Evolutionary conservation across 2,888 invertebrate species (phyloP).

Genomic region (Spisula solida): DNA sequence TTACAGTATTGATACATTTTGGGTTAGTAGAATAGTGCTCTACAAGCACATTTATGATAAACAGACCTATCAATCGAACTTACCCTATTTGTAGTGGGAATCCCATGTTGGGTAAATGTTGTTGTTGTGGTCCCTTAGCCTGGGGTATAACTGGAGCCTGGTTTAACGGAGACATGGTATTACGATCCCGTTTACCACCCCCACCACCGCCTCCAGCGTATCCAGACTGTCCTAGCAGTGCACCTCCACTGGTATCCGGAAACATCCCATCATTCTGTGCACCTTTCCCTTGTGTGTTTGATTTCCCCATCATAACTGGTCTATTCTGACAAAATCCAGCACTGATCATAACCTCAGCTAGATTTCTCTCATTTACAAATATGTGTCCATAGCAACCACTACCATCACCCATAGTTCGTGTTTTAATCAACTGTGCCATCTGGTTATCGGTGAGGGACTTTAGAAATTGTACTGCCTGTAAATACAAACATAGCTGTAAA

Average conservation of each 20-base stretch:
- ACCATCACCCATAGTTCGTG: slow-evolving; percentile 75
- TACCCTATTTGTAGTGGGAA: slow-evolving; percentile 43
- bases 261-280: slow-evolving; percentile 29
- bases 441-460: slow-evolving; percentile 76
- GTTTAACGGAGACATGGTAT: slow-evolving; percentile 24
- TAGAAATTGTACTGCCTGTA: slow-evolving; percentile 77
- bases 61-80: not conserved
- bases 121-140: not conserved
- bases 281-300: slow-evolving; percentile 14
- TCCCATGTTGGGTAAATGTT: slow-evolving; percentile 45
- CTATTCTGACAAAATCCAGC: slow-evolving; percentile 77
- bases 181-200: slow-evolving; percentile 13
- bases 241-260: slow-evolving; percentile 24
- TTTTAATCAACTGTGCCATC: slow-evolving; percentile 71
- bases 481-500: not conserved
- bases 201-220: slow-evolving; percentile 16
- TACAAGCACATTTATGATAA: too few relatives aligned
- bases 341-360: slow-evolving; percentile 77
- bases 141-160: slow-evolving; percentile 19
- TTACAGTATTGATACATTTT: too few relatives aligned
- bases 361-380: slow-evolving; percentile 70
- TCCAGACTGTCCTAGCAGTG: slow-evolving; percentile 37
- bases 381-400: slow-evolving; percentile 79
- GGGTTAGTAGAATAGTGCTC: too few relatives aligned
- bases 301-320: slow-evolving; percentile 70